Conservation (phyloP, 2,888 invertebrate genomes). For the Stenodera caucasica region DNA sequence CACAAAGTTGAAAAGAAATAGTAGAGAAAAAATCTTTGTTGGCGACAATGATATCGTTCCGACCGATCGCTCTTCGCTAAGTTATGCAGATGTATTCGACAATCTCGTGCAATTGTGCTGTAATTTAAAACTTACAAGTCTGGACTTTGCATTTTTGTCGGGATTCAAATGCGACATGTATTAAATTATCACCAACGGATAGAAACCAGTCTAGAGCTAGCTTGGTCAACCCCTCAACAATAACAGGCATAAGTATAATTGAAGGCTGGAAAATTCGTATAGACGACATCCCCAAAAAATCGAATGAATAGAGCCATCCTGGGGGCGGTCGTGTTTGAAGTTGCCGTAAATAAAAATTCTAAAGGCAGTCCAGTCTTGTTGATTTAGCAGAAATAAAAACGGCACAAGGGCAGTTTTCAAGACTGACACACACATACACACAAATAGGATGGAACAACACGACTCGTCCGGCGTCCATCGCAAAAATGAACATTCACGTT, state of each 20-base stretch:
- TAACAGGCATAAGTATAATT: too few relatives aligned
- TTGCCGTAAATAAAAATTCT: conserved; percentile 5
- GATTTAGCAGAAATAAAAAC: not conserved
- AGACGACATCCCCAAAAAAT: not conserved
- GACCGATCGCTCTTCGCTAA: conserved; percentile 48
- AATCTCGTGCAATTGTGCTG: conserved; percentile 56
- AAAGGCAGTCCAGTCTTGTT: not conserved
- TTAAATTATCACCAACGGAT: conserved; percentile 51
- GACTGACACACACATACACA: too few relatives aligned
- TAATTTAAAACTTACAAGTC: conserved; percentile 54
- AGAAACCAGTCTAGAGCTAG: conserved; percentile 45
- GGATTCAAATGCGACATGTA: conserved; percentile 51
- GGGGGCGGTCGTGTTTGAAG: conserved; percentile 2
- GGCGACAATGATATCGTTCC: conserved; percentile 52
- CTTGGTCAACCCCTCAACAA: conserved; percentile 27
- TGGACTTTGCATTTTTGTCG: conserved; percentile 50
- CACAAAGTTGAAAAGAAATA: not conserved
- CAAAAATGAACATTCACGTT: conserved; percentile 49
- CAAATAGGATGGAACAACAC: not conserved
- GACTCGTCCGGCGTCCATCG: conserved; percentile 37
- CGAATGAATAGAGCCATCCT: not conserved
- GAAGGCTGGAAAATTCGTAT: not conserved
- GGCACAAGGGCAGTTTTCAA: not conserved
- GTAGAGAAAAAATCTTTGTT: conserved; percentile 1
- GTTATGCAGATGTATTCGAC: conserved; percentile 56